phyloP scores from a whole-genome alignment of 64 coral and sea anemone genomes.

The Stylophora pistillata region DNA sequence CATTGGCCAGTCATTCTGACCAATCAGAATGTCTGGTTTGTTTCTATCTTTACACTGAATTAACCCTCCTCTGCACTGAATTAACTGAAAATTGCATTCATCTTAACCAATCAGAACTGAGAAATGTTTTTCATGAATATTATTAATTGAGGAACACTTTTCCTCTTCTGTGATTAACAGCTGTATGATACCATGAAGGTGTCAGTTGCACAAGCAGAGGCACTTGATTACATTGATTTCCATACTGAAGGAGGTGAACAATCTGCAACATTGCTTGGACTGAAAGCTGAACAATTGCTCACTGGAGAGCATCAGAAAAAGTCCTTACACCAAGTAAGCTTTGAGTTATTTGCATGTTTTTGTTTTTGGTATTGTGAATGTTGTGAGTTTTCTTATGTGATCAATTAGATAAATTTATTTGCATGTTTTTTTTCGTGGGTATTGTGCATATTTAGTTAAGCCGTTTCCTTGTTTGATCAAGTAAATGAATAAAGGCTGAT shows the following conservation, averaged over 20 bases:
- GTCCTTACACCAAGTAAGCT: constrained; percentile 26
- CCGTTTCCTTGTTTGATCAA: neutral
- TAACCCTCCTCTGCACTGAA: too few relatives aligned
- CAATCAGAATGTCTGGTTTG: too few relatives aligned
- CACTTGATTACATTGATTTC: constrained; percentile 76
- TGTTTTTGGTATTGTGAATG: neutral
- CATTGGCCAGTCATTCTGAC: too few relatives aligned
- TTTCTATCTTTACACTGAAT: too few relatives aligned
- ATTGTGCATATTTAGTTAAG: neutral
- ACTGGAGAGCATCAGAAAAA: constrained; percentile 19
- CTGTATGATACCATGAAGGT: constrained; percentile 69
- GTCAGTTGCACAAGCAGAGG: constrained; percentile 71
- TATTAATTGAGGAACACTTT: neutral
- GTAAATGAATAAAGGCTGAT: too few relatives aligned
- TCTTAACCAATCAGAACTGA: too few relatives aligned
- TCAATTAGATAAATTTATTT: too few relatives aligned
- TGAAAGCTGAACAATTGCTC: constrained; percentile 69
- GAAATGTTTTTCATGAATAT: too few relatives aligned
- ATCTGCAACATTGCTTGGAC: constrained; percentile 76
- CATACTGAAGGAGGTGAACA: constrained; percentile 62
- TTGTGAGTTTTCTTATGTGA: neutral
- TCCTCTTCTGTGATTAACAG: constrained; percentile 8
- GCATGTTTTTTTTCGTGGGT: neutral
- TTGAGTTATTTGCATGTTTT: neutral
- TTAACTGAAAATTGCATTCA: too few relatives aligned